Percentiles rank a stretch among this genome's conserved stretches.
phyloP scores from a whole-genome alignment of 1,140 invertebrate species.

The Procambarus virginalis region DNA sequence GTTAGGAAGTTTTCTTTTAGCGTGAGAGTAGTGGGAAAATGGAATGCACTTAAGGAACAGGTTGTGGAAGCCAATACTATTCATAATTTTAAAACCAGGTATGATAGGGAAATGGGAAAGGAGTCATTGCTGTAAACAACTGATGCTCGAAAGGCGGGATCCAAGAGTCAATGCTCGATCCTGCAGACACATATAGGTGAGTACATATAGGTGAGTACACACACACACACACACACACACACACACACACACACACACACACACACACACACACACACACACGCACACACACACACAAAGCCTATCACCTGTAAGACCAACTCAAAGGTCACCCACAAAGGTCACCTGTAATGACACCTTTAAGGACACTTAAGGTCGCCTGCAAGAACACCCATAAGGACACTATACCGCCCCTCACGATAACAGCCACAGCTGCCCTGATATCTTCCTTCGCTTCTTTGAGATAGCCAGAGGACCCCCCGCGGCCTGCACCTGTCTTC shows the following conservation, averaged over 20 bases:
- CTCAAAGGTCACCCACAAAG: background rate
- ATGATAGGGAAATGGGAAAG: too few species aligned
- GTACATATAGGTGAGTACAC: background rate
- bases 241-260: constrained; percentile 10
- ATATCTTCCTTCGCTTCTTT: background rate
- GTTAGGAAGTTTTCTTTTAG: too few species aligned
- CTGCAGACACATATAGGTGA: background rate
- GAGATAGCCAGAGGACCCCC: background rate
- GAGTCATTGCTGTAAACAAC: too few species aligned
- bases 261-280: constrained; percentile 27
- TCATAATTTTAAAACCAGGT: too few species aligned
- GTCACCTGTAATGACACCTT: too few species aligned
- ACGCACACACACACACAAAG: background rate
- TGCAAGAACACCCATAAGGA: background rate
- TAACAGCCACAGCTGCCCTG: background rate
- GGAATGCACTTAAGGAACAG: too few species aligned
- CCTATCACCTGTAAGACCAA: too few species aligned
- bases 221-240: constrained; percentile 20
- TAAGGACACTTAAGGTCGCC: background rate
- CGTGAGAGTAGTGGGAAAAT: too few species aligned
- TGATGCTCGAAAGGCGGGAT: too few species aligned
- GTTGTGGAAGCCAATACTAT: too few species aligned
- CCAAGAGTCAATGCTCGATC: too few species aligned
- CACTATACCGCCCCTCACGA: background rate
- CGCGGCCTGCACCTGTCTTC: background rate